Conservation (phyloP, 2,888 invertebrate genomes). For the Aleiodes testaceus region DNA sequence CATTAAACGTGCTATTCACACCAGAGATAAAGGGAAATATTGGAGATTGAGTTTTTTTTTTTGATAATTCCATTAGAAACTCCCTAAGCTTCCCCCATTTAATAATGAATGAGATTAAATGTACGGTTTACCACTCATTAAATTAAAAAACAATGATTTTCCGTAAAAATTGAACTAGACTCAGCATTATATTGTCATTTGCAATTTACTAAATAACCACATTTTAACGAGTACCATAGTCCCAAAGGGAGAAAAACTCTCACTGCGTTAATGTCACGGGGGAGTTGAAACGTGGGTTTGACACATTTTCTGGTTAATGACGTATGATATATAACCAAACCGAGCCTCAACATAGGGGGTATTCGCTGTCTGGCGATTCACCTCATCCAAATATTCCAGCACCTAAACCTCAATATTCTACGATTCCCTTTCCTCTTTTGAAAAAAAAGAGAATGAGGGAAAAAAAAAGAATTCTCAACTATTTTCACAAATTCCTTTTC, state of each 20-base stretch:
- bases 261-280: conserved; percentile 19
- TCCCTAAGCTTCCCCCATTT: too few relatives aligned
- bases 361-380: conserved; percentile 1
- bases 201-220: conserved; percentile 23
- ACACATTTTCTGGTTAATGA: conserved; percentile 40
- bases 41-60: too few relatives aligned
- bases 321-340: conserved; percentile 37
- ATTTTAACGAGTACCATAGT: conserved; percentile 14
- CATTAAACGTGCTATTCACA: too few relatives aligned
- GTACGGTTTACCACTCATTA: too few relatives aligned
- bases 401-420: conserved; percentile 4
- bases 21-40: too few relatives aligned
- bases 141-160: neutral
- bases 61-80: too few relatives aligned
- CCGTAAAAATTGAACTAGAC: neutral
- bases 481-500: conserved; percentile 5
- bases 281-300: conserved; percentile 28
- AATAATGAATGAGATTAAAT: too few relatives aligned
- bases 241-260: conserved; percentile 12
- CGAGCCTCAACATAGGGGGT: conserved; percentile 7
- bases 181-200: conserved; percentile 7
- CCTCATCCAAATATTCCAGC: conserved; percentile 18
- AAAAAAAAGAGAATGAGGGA: too few relatives aligned
- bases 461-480: neutral
- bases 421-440: neutral